Percentiles rank a stretch among this genome's conserved stretches.
phyloP scores from a whole-genome alignment of 2,113 vertebrate genomes.

The Brachyistius frenatus region DNA sequence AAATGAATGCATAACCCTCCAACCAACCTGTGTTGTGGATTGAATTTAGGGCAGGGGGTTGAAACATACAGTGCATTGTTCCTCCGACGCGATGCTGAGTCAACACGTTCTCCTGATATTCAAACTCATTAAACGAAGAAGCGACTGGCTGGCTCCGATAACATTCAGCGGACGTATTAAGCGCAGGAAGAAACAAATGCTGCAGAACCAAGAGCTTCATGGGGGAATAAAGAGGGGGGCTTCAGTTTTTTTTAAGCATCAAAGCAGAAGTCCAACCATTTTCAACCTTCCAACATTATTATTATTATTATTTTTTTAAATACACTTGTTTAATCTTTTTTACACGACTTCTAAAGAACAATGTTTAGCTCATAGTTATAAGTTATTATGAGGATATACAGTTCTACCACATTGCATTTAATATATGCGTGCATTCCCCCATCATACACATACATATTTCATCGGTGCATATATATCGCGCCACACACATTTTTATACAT shows the following conservation, averaged over 20 bases:
- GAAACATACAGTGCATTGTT: slow-evolving; percentile 22
- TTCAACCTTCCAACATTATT: neutral
- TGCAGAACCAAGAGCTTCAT: neutral
- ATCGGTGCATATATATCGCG: neutral
- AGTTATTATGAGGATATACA: neutral
- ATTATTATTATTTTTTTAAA: neutral
- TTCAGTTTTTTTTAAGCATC: slow-evolving; percentile 1
- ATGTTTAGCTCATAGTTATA: too few relatives aligned
- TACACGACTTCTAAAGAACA: neutral
- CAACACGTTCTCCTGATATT: slow-evolving; percentile 16
- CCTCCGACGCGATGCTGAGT: slow-evolving; percentile 28
- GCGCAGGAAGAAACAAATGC: neutral
- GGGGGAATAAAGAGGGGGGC: neutral
- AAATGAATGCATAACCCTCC: slow-evolving; percentile 13
- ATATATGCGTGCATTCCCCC: neutral
- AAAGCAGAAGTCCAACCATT: neutral
- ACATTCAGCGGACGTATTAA: slow-evolving; percentile 3
- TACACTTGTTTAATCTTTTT: neutral
- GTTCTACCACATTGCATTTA: neutral
- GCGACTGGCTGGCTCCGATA: slow-evolving; percentile 29
- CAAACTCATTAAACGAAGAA: slow-evolving; percentile 26
- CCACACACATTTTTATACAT: too few relatives aligned
- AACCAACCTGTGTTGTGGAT: slow-evolving; percentile 11
- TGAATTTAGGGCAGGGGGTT: slow-evolving; percentile 2
- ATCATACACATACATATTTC: neutral